Base-by-base conservation (phyloP, 53 echinoderm and acorn worm species). In the Henricia sp. region DNA sequence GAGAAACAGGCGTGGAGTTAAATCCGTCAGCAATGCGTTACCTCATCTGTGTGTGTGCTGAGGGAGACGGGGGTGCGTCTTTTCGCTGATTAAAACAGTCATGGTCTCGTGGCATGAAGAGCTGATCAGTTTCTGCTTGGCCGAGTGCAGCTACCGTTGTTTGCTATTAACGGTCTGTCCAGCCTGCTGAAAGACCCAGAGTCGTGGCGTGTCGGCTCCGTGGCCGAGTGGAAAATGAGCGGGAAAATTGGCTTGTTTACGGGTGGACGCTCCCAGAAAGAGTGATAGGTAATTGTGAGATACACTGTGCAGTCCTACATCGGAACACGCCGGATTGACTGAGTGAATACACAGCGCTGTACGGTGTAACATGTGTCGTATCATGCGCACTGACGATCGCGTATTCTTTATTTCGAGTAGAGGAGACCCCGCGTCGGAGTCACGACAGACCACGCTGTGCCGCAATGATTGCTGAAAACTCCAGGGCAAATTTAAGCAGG, bases 171-270 rank as follows among this genome's bases (percentile, higher is more conserved):
- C 17, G n/a, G 11, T 42, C 52, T 46, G 62, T 36, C 64, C 11
- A 11, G 34, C 40, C 34, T 46, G 65, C 32, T 41, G 30, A 54
- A 74, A 34, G 39, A 58, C 3, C 28, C 38, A n/a, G 39, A 24
- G 16, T 3, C n/a, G 9, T 39, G 38, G 53, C 1, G 37, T 46
- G 63, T 80, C 80, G 63, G 65, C 80, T 40, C 8, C 62, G 80
- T n/a, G 63, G 50, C 27, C 42, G 80, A 19, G 25, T 32, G 50
- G 50, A 80, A 80, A 80, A 80, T 64, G 63, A 80, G 64, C 80
- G 46, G 50, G 63, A 80, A 60, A 80, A 80, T 80, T 80, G 80
- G 80, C 80, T 64, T 80, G 80, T 64, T 80, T 80, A 80, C 80
- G 80, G 63, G 19, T 48, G 62, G 80, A 62, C 64, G 17, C 32